phyloP scores from a whole-genome alignment of 1,140 invertebrate species.

The Rhynchophorus ferrugineus region DNA sequence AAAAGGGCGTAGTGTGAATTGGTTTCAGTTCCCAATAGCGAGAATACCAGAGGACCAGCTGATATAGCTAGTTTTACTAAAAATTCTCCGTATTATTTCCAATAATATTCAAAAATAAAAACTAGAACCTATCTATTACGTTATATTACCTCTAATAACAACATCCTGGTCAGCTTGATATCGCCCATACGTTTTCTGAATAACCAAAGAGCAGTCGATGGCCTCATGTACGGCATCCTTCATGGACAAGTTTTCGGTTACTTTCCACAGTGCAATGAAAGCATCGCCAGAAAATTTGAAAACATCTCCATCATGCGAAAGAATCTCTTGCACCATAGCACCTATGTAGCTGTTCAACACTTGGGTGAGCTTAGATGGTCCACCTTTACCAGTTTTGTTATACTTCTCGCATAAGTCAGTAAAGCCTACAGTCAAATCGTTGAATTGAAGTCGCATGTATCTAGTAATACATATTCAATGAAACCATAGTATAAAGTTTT shows the following conservation, averaged over 20 bases:
- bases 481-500: too few relatives aligned
- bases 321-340: slow-evolving; percentile 53
- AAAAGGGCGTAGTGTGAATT: slow-evolving; percentile 51
- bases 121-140: too few relatives aligned
- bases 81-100: too few relatives aligned
- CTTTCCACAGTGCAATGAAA: slow-evolving; percentile 42
- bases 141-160: slow-evolving; percentile 40
- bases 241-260: slow-evolving; percentile 44
- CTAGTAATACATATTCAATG: too few relatives aligned
- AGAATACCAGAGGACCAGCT: slow-evolving; percentile 50
- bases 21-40: slow-evolving; percentile 47
- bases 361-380: slow-evolving; percentile 54
- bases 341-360: slow-evolving; percentile 59
- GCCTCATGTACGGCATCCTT: slow-evolving; percentile 50
- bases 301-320: slow-evolving; percentile 54
- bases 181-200: slow-evolving; percentile 54
- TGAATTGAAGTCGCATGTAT: not conserved
- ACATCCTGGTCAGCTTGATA: slow-evolving; percentile 53
- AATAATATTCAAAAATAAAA: too few relatives aligned
- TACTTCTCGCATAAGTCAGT: slow-evolving; percentile 57
- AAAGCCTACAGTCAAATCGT: slow-evolving; percentile 44
- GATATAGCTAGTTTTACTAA: slow-evolving; percentile 57
- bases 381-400: slow-evolving; percentile 48
- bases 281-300: slow-evolving; percentile 61
- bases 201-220: slow-evolving; percentile 53